phyloP scores from a whole-genome alignment of 2,113 vertebrate species.

The Ochotona curzoniae region DNA sequence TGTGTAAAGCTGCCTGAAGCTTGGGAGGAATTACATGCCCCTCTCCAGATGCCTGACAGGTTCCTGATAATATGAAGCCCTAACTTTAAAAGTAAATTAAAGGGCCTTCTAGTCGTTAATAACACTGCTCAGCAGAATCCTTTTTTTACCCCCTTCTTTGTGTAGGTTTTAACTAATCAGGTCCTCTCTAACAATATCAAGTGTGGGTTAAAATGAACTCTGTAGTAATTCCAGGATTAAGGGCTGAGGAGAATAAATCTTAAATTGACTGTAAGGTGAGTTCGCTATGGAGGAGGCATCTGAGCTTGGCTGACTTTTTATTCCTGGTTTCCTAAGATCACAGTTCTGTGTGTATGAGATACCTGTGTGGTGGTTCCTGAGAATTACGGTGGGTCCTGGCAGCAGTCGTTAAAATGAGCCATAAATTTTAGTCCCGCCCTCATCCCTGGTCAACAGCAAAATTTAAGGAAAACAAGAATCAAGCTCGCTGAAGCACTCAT shows the following conservation, averaged over 20 bases:
- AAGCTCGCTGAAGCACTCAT: not conserved
- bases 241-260: constrained; percentile 68
- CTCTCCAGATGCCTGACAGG: not conserved
- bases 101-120: not conserved
- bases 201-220: constrained; percentile 81
- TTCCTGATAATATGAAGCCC: not conserved
- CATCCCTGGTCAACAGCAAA: not conserved
- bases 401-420: not conserved
- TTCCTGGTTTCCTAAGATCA: not conserved
- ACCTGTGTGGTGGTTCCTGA: not conserved
- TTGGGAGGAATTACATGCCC: not conserved
- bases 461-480: not conserved
- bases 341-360: not conserved
- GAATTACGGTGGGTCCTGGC: not conserved
- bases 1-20: not conserved
- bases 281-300: not conserved
- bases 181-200: constrained; percentile 83
- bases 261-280: constrained; percentile 4
- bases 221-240: constrained; percentile 74
- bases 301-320: not conserved
- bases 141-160: not conserved
- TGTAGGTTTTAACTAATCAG: constrained; percentile 64
- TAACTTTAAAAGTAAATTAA: constrained; percentile 20
- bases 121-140: not conserved
- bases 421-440: not conserved